Conservation (phyloP, 2,113 vertebrate species). For the Coracopsis vasa region DNA sequence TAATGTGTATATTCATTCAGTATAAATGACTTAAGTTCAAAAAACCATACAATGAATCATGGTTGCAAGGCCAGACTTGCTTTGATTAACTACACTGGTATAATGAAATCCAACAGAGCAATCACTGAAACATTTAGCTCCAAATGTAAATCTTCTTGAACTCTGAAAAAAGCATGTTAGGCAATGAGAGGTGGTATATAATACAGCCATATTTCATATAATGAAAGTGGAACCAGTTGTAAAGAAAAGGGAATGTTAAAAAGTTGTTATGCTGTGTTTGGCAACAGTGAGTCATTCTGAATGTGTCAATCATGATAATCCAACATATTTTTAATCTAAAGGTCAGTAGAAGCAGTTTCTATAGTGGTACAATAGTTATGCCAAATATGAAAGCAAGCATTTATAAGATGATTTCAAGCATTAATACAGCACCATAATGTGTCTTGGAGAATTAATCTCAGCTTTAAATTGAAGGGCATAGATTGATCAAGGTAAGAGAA, state of each 20-base stretch:
- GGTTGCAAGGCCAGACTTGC: slow-evolving; percentile 75
- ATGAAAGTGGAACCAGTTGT: slow-evolving; percentile 68
- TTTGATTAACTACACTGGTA: slow-evolving; percentile 80
- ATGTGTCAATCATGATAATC: slow-evolving; percentile 78
- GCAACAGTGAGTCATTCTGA: slow-evolving; percentile 78
- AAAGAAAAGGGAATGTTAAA: slow-evolving; percentile 74
- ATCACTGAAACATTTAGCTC: slow-evolving; percentile 83
- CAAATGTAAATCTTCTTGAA: slow-evolving; percentile 85
- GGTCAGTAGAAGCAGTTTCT: slow-evolving; percentile 76
- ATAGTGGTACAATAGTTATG: slow-evolving; percentile 63
- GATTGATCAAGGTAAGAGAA: slow-evolving; percentile 64
- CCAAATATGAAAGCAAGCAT: slow-evolving; percentile 71
- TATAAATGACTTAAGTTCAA: slow-evolving; percentile 78
- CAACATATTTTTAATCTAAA: slow-evolving; percentile 79
- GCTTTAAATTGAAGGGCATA: slow-evolving; percentile 67
- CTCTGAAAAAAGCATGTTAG: slow-evolving; percentile 72
- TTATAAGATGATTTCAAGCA: slow-evolving; percentile 71
- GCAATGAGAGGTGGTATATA: slow-evolving; percentile 72
- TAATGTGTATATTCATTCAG: slow-evolving; percentile 79
- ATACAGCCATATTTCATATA: slow-evolving; percentile 76
- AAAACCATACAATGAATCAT: slow-evolving; percentile 76
- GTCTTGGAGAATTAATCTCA: slow-evolving; percentile 73
- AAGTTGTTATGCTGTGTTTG: slow-evolving; percentile 78
- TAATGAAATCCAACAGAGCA: slow-evolving; percentile 85
- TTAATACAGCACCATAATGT: slow-evolving; percentile 63